Base-by-base conservation (phyloP, 2,888 invertebrate species). In the Drepanosiphum platanoidis region DNA sequence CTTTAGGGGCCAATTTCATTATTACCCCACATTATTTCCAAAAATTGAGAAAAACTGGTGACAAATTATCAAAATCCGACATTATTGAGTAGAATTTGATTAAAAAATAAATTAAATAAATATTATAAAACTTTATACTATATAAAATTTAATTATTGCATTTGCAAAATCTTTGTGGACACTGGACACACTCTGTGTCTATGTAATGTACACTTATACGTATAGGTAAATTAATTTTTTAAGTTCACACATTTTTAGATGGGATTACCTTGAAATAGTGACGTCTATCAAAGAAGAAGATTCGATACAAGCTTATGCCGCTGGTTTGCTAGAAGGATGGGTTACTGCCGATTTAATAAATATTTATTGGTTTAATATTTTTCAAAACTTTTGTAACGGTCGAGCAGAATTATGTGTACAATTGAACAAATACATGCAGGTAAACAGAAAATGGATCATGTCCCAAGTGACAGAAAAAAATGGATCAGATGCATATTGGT, bases 311-410 rank as follows among this genome's bases (percentile, higher is more conserved):
- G 96, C 96, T 0, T 95, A 94, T 89, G 94, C 95, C 1, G 96
- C 97, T 3, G 97, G 97, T 8, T 91, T 95, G 66, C 92, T 95
- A 0, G 97, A 97, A 90, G 97, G 96, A 0, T 93, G 93, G 34
- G 90, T 96, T 3, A 95, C 96, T 13, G 94, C 94, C 92, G 93
- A 93, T 87, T 91, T 95, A 83, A 95, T 96, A 87, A 93, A 94
- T 89, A 92, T 93, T 88, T 94, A 95, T 89, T 94, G 95, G 92
- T 91, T 92, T 88, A 96, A 96, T 89, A 94, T 93, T 36, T 91
- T 92, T 13, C 90, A 89, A 86, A 87, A 90, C 90, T 87, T 92
- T 30, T 90, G 93, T 87, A 91, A 91, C 15, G 90, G 91, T 72
- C 91, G 92, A 22, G 90, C 91, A 86, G 90, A 91, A 64, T 92